Evolutionary conservation across 53 echinoderm and acorn worm genomes (phyloP).

Genomic region (Patiria pectinifera): DNA sequence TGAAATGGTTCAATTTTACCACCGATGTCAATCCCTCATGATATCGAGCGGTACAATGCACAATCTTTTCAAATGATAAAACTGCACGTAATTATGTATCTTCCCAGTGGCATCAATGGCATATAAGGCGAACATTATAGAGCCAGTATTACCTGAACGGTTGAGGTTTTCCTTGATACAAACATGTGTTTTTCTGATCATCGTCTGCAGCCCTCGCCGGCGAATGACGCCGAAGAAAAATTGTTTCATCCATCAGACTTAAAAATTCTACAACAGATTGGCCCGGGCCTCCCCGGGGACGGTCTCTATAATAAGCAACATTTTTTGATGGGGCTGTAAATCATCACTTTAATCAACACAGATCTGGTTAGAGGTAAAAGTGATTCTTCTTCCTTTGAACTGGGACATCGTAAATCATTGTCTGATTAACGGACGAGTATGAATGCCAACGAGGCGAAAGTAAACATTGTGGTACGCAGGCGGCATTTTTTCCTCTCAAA

Average conservation of each 20-base stretch:
- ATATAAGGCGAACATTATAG: too few relatives aligned
- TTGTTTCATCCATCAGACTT: conserved; percentile 55
- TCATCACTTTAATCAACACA: conserved; percentile 55
- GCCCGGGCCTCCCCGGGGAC: conserved; percentile 16
- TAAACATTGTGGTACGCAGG: neutral
- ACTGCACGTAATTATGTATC: neutral
- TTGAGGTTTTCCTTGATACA: neutral
- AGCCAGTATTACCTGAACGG: neutral
- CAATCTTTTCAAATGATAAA: neutral
- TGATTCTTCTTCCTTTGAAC: conserved; percentile 3
- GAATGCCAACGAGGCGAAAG: neutral
- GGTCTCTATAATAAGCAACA: conserved; percentile 26
- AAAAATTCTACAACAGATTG: conserved; percentile 57
- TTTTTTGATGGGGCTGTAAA: conserved; percentile 41
- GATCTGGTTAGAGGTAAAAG: conserved; percentile 1
- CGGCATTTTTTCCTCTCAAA: neutral
- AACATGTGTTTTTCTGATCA: conserved; percentile 52
- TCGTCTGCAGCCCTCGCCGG: neutral
- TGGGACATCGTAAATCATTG: neutral
- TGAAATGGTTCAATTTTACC: too few relatives aligned
- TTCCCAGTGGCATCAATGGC: too few relatives aligned
- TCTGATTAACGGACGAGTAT: conserved; percentile 26
- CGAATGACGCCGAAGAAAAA: conserved; percentile 17
- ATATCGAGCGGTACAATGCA: too few relatives aligned
- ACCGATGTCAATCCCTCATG: too few relatives aligned